These are phyloP conservation scores for Diarsia rubi DNA, from an alignment of 2,888 invertebrate species.

Conservation along the genomic window DNA sequence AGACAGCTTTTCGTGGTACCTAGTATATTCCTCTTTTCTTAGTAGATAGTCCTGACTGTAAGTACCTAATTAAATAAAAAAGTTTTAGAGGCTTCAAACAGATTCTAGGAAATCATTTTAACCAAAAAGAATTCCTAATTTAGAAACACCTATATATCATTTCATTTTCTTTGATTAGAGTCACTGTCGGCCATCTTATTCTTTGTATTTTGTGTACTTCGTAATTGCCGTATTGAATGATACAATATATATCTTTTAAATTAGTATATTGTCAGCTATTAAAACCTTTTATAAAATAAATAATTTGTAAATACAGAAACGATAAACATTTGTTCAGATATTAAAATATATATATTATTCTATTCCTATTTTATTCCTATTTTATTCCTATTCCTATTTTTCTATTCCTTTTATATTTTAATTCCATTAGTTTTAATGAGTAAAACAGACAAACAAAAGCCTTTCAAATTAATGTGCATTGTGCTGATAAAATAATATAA, in stretches of 20 bases:
- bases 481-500: constrained; percentile 19
- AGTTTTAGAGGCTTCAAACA: not conserved
- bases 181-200: too few species aligned
- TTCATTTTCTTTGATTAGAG: too few species aligned
- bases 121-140: not conserved
- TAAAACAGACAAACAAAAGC: too few species aligned
- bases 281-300: too few species aligned
- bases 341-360: too few species aligned
- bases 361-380: too few species aligned
- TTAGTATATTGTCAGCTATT: too few species aligned
- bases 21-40: not conserved
- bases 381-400: too few species aligned
- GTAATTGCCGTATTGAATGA: too few species aligned
- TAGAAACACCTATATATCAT: not conserved
- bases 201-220: too few species aligned
- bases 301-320: not conserved
- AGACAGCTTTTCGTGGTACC: not conserved
- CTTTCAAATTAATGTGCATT: constrained; percentile 4
- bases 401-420: too few species aligned
- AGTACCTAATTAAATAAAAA: not conserved
- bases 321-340: not conserved
- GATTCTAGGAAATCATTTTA: not conserved
- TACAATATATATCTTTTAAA: too few species aligned
- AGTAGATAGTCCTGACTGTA: not conserved
- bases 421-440: constrained; percentile 11